Evolutionary conservation across 2,888 invertebrate species (phyloP), one percentile per base, ranked within the genome.

Genomic region (Mamestra brassicae): DNA sequence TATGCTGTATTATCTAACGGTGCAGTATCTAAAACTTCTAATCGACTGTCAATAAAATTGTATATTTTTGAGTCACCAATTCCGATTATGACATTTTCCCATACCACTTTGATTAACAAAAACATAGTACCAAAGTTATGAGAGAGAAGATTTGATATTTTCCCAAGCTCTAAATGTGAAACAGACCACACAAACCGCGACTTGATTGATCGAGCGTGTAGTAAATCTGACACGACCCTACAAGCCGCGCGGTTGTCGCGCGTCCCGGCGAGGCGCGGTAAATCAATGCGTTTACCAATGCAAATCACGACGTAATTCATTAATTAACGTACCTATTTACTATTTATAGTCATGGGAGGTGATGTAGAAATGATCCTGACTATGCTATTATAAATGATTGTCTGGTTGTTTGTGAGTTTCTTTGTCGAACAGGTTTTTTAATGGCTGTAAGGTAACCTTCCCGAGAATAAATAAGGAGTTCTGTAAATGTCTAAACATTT

Each of bases 121-220:
- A 64, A 52, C 50, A 26, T 45, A 57, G 17, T 58, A 52, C 15
- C 10, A 11, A 58, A 60, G 69, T 71, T 63, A 70, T 71, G 72
- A 69, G 85, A 76, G 58, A 58, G 78, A 72, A 4, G 55, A 62
- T 78, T 78, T 68, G 58, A 81, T 72, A 81, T 66, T 81, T 81
- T 76, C 85, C 71, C 85, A 76, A 81, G 76, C 81, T 66, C 70
- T 58, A 66, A 80, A 81, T 76, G 68, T 82, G 62, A 69, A 85
- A 60, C 72, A 74, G 86, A 87, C 86, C 86, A 84, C 86, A 86
- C 87, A 81, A 79, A 80, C 66, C 73, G 74, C 71, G 69, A 63
- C 77, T 79, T 86, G 86, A 86, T 86, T 76, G 86, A 86, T 86
- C 68, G 79, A 54, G 50, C 54, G 61, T 74, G 84, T 79, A 76